Evolutionary conservation across 2,888 invertebrate genomes (phyloP).

Genomic region (Pollenia angustigena): DNA sequence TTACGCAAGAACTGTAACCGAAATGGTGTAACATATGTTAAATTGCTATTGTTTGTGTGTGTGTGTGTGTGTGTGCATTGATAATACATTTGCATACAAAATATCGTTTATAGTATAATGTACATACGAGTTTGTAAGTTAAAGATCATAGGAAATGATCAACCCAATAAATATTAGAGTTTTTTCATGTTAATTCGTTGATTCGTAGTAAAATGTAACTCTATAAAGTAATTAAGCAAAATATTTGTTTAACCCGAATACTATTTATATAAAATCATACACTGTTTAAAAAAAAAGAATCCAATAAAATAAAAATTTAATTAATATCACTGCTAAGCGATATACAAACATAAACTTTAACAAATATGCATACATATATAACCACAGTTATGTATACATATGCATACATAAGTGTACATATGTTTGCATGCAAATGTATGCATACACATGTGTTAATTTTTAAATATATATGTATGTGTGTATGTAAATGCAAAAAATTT

Average conservation of each 20-base stretch:
- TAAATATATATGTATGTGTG: background rate
- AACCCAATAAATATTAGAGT: background rate
- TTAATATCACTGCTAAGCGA: background rate
- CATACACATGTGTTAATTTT: background rate
- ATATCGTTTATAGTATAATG: background rate
- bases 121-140: background rate
- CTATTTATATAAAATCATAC: background rate
- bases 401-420: background rate
- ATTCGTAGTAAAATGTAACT: conserved; percentile 32
- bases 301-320: background rate
- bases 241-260: conserved; percentile 27
- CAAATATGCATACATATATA: background rate
- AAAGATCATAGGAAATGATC: background rate
- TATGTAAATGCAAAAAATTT: conserved; percentile 21
- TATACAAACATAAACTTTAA: conserved; percentile 22
- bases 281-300: background rate
- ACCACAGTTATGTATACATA: background rate
- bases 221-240: conserved; percentile 6
- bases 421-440: background rate
- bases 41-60: background rate
- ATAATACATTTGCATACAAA: conserved; percentile 11
- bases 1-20: no score
- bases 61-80: conserved; percentile 3
- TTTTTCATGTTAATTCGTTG: background rate
- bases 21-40: no score